A percentile compares a stretch with the other conserved stretches of the same genome.
Conservation (phyloP, 2,113 vertebrate genomes). For the Ptychochromis oligacanthus region DNA sequence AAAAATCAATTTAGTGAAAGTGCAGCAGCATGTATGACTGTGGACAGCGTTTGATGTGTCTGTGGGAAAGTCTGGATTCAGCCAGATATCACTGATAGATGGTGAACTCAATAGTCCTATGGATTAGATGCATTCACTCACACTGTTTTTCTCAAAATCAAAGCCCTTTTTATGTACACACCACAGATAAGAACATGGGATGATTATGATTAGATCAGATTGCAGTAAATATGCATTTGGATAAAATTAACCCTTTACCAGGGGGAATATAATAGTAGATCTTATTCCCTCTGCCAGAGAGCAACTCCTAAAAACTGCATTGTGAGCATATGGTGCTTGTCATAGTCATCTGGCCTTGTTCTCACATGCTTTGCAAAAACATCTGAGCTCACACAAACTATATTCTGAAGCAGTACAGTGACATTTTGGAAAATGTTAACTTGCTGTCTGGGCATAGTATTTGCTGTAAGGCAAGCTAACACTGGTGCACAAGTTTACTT, state of each 20-base stretch:
- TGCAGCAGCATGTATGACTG: no score
- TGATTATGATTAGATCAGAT: neutral
- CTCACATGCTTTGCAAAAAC: constrained; percentile 12
- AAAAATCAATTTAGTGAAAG: neutral
- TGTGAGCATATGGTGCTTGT: neutral
- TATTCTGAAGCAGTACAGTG: neutral
- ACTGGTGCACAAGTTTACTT: neutral
- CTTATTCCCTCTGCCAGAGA: neutral
- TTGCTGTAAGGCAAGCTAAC: constrained; percentile 15
- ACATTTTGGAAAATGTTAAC: constrained; percentile 11
- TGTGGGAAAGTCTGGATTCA: neutral
- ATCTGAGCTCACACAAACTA: neutral
- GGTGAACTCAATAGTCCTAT: neutral
- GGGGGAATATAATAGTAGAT: neutral
- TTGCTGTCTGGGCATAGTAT: neutral
- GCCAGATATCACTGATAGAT: neutral
- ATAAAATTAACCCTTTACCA: neutral
- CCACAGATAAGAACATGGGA: neutral
- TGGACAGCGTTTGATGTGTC: neutral
- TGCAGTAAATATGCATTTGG: neutral
- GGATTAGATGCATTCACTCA: neutral
- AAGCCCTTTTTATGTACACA: neutral
- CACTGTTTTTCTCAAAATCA: neutral
- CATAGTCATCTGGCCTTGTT: constrained; percentile 10
- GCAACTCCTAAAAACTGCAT: constrained; percentile 1